phyloP scores from a whole-genome alignment of 2,113 vertebrate genomes.

The Nematolebias whitei region DNA sequence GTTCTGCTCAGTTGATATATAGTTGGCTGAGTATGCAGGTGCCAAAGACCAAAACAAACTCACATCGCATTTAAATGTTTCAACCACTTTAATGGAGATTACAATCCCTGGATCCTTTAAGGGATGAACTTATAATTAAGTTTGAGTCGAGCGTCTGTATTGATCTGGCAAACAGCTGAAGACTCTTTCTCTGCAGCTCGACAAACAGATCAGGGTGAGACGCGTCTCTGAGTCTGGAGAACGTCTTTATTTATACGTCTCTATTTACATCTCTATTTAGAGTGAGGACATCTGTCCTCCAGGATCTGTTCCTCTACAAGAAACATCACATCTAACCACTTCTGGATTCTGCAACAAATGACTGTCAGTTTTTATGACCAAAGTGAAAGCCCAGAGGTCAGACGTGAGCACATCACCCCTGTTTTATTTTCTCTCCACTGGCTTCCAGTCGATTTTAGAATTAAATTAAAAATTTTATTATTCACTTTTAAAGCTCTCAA shows the following conservation, averaged over 20 bases:
- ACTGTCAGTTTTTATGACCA: too few species aligned
- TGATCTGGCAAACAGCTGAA: slow-evolving; percentile 35
- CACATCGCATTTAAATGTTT: slow-evolving; percentile 26
- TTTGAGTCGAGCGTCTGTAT: slow-evolving; percentile 36
- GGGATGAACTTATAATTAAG: slow-evolving; percentile 35
- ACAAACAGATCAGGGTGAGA: background rate
- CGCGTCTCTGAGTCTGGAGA: background rate
- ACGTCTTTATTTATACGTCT: background rate
- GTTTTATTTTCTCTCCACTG: too few species aligned
- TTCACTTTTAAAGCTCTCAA: too few species aligned
- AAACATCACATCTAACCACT: too few species aligned
- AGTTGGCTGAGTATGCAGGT: too few species aligned
- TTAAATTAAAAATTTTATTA: too few species aligned
- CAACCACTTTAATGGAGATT: slow-evolving; percentile 31
- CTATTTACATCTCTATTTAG: too few species aligned
- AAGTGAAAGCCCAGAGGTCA: too few species aligned
- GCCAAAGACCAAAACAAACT: slow-evolving; percentile 16
- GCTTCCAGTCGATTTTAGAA: too few species aligned
- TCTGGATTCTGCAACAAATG: too few species aligned
- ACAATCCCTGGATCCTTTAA: slow-evolving; percentile 28
- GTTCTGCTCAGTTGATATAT: background rate
- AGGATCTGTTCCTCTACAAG: too few species aligned
- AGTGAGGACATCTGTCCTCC: background rate
- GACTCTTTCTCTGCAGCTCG: slow-evolving; percentile 12
- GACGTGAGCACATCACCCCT: too few species aligned